Evolutionary conservation across 2,888 invertebrate genomes (phyloP).

Genomic region (Rhaphigaster nebulosa): DNA sequence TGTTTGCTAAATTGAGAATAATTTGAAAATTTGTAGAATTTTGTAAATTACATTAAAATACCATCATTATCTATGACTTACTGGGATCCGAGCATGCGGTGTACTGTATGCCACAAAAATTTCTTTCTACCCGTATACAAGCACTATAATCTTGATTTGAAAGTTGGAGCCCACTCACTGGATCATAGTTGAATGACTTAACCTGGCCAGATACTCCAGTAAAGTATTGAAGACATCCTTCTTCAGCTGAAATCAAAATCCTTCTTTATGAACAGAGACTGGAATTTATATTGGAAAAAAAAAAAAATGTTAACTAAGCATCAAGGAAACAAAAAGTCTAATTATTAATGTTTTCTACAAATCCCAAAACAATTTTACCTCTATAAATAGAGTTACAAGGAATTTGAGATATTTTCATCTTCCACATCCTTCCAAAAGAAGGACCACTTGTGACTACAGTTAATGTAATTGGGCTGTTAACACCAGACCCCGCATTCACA

Average conservation of each 20-base stretch:
- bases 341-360: too few species aligned
- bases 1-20: constrained; percentile 73
- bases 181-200: constrained; percentile 87
- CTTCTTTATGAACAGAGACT: not conserved
- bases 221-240: constrained; percentile 84
- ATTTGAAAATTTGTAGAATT: not conserved
- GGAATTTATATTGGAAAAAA: too few species aligned
- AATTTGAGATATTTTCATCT: constrained; percentile 84
- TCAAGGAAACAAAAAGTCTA: too few species aligned
- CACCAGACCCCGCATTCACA: constrained; percentile 82
- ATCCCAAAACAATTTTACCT: constrained; percentile 69
- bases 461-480: constrained; percentile 83
- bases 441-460: constrained; percentile 86
- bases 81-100: constrained; percentile 80
- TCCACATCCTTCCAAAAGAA: constrained; percentile 82
- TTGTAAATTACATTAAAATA: not conserved
- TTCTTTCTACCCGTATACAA: constrained; percentile 86
- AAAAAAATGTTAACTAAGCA: too few species aligned
- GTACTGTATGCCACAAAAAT: constrained; percentile 90
- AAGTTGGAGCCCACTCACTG: constrained; percentile 80
- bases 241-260: constrained; percentile 73
- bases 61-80: constrained; percentile 66
- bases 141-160: constrained; percentile 92
- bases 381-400: constrained; percentile 80
- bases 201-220: constrained; percentile 86